These are phyloP conservation scores for Mionectes olivaceus DNA, from an alignment of 2,797 vertebrate species.

Conservation along the genomic window DNA sequence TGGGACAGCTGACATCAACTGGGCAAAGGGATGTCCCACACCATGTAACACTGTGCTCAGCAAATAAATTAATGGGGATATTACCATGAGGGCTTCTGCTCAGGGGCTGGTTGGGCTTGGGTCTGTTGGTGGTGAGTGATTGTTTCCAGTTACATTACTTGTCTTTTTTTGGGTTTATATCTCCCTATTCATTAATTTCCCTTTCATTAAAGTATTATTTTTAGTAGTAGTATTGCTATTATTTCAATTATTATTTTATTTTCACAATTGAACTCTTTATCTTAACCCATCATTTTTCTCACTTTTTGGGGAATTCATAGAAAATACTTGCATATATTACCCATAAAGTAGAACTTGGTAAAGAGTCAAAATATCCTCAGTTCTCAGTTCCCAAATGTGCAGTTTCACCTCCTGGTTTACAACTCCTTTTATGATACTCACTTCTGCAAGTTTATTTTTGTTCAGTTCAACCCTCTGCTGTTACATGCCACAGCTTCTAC, in stretches of 20 bases:
- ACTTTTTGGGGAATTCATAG: neutral
- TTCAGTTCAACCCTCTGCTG: neutral
- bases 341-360: neutral
- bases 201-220: neutral
- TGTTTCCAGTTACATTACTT: neutral
- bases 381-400: neutral
- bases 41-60: fast-evolving
- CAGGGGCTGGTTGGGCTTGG: neutral
- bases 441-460: neutral
- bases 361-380: neutral
- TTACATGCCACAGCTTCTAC: neutral
- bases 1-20: neutral
- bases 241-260: neutral
- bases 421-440: neutral
- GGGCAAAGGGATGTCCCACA: neutral
- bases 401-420: neutral
- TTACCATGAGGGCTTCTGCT: neutral
- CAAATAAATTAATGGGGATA: neutral
- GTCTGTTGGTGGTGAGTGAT: neutral
- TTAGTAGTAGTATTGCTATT: neutral
- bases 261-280: neutral
- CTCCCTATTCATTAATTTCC: neutral
- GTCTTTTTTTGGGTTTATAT: neutral
- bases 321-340: neutral
- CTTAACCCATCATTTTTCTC: neutral